Evolutionary conservation across 2,113 vertebrate species (phyloP), one percentile per base, ranked within the genome.

Genomic region (Labeo rohita): DNA sequence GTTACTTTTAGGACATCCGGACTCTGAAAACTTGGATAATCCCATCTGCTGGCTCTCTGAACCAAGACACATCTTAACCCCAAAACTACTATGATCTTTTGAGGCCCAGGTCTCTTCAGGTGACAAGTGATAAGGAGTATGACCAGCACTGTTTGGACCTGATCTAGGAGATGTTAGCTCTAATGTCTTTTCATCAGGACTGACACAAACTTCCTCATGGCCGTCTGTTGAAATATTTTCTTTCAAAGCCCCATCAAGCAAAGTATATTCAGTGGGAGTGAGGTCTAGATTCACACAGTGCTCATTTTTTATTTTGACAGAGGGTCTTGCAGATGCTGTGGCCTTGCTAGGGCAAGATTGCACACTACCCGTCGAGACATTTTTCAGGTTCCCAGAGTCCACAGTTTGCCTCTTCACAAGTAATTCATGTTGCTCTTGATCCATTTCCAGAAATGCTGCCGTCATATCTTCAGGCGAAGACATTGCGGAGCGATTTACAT

Each of bases 161-260:
- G 93, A 93, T 56, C 91, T 87, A 0, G 94, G 90, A 1, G 94
- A 92, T 80, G 93, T 94, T 87, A 96, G 92, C 90, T 96, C 95
- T 61, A 96, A 82, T 0, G 94, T 93, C 65, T 94, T 96, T 87
- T 96, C 95, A 81, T 95, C 95, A 0, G 95, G 93, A 89, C 94
- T 95, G 73, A 94, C 92, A 0, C 94, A 94, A 2, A 89, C 80
- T 0, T 95, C 95, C 8, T 95, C 94, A 3, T 89, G 86, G 47
- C 85, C 87, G 23, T 91, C 91, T 85, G 89, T 92, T 12, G 90
- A 85, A 78, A 81, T 47, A 49, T 89, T 92, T n/a, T 86, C 85
- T 76, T 87, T 92, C 2, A 89, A 21, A 83, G 87, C 81, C 56
- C 91, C 89, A 52, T 92, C 88, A 18, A 90, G 89, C 21, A 90